Evolutionary conservation across 2,888 invertebrate genomes (phyloP).

Genomic region (Poecilobothrus nobilitatus): DNA sequence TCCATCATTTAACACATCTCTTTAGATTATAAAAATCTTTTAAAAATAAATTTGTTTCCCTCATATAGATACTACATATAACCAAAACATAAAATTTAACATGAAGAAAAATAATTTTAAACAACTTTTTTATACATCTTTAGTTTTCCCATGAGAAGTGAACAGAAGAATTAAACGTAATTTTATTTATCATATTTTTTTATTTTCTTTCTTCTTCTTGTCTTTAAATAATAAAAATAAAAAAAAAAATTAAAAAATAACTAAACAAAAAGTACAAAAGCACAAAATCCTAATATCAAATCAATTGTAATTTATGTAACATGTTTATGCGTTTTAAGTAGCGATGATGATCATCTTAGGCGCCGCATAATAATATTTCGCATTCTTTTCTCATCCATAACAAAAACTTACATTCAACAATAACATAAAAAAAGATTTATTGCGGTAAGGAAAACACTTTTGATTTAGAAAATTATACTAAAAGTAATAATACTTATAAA

Average conservation of each 20-base stretch:
- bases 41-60: neutral
- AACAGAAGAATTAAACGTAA: too few species aligned
- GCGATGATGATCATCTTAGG: neutral
- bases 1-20: too few species aligned
- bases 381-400: neutral
- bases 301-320: constrained; percentile 3
- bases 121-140: neutral
- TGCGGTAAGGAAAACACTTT: neutral
- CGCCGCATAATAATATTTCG: constrained; percentile 1
- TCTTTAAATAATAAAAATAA: neutral
- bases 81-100: too few species aligned
- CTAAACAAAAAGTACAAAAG: neutral
- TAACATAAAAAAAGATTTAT: neutral
- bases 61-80: neutral
- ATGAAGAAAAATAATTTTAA: too few species aligned
- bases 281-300: neutral
- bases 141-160: neutral
- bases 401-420: neutral
- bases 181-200: too few species aligned
- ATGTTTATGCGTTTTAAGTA: neutral
- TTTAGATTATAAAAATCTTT: too few species aligned
- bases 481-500: too few species aligned
- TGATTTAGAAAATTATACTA: neutral
- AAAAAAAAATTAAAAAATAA: too few species aligned
- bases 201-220: neutral